Base-by-base conservation (phyloP, 2,888 invertebrate genomes). In the Adela reaumurella region DNA sequence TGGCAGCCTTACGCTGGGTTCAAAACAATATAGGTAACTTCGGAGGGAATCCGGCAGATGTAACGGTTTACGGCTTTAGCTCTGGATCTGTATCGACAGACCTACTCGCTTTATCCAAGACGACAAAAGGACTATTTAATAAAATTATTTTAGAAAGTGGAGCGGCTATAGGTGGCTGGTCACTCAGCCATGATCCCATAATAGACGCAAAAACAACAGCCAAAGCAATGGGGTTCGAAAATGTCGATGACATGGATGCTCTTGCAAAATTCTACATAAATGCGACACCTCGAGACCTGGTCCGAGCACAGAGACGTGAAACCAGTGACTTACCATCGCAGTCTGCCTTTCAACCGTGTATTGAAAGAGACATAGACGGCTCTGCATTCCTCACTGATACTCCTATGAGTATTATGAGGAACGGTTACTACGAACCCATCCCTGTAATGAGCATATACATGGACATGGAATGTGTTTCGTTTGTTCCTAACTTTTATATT, bases 111-210 rank as follows among this genome's bases (percentile, higher is more conserved):
- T n/a, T 48, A n/a, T 29, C 35, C 5, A n/a, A 19, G 3, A 45
- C 35, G 2, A 19, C 48, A 6, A 20, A 48, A 8, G 48, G 41
- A 17, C 45, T 48, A 5, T 45, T 48, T 11, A 19, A 45, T 10
- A 45, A 35, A 45, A 43, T 17, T 11, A 48, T 48, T 45, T 14
- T 48, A 17, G 48, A 48, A 17, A 45, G 48, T 35, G 48, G 48
- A 16, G 11, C 45, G 2, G 45, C 24, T 5, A 17, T 35, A 16
- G 19, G 14, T 41, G 11, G n/a, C 19, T 19, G 29, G 29, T 17
- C 28, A 8, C 11, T 41, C 10, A 35, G 11, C 20, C 45, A 35
- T 19, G 19, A 48, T 16, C 48, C 45, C 11, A 14, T 48, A 6
- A 20, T 18, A 10, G 10, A 14, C 2, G 48, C 48, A 11, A 48